These are phyloP conservation scores for Orchesella flavescens DNA, from an alignment of 2,888 invertebrate species.

Conservation along the genomic window DNA sequence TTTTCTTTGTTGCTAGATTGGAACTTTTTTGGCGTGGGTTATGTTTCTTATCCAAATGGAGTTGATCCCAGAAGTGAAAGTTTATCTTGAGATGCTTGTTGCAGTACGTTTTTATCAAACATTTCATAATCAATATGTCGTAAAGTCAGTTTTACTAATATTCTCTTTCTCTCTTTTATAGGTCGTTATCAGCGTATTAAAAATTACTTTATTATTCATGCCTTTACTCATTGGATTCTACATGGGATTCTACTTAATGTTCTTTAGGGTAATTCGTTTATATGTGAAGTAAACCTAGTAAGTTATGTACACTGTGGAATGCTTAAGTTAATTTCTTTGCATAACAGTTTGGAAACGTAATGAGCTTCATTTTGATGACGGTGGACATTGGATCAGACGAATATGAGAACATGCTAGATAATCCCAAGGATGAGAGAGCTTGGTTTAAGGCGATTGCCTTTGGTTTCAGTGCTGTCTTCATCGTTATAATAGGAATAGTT, in stretches of 20 bases:
- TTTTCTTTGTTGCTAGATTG: conserved; percentile 42
- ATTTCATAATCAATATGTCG: neutral
- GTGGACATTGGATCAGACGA: conserved; percentile 54
- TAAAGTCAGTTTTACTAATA: no score
- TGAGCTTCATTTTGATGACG: conserved; percentile 63
- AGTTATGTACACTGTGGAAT: neutral
- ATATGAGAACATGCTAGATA: conserved; percentile 49
- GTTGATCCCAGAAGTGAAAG: conserved; percentile 45
- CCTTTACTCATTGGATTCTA: conserved; percentile 62
- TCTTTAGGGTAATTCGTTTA: conserved; percentile 46
- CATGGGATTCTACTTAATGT: conserved; percentile 66
- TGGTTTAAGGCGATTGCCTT: conserved; percentile 52
- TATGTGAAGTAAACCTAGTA: no score
- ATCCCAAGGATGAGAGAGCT: conserved; percentile 14
- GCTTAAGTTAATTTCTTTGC: neutral
- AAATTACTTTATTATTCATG: conserved; percentile 59
- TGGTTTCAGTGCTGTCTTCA: conserved; percentile 49
- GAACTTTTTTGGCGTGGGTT: conserved; percentile 63
- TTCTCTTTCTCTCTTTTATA: neutral
- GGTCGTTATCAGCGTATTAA: conserved; percentile 60
- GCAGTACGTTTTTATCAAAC: conserved; percentile 26
- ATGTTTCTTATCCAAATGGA: conserved; percentile 66
- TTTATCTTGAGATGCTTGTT: conserved; percentile 66
- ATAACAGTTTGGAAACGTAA: conserved; percentile 46
- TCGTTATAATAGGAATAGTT: conserved; percentile 59